Conservation (phyloP, 2,797 vertebrate species). For the Neostethus bicornis region DNA sequence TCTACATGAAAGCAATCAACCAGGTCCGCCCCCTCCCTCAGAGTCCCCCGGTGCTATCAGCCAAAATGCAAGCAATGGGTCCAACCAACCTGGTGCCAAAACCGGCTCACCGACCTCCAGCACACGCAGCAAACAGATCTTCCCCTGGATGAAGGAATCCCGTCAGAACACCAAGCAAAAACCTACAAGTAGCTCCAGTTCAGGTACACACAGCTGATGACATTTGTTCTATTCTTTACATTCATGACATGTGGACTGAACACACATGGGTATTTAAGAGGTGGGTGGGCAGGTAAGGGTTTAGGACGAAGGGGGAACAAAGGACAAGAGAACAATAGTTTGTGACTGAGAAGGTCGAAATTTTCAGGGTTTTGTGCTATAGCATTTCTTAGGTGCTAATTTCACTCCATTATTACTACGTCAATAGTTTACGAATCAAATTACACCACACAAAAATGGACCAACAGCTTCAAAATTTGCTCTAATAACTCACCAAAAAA, state of each 20-base stretch:
- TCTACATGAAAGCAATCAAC: constrained; percentile 82
- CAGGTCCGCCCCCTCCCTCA: constrained; percentile 78
- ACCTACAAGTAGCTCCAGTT: constrained; percentile 91
- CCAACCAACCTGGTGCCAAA: constrained; percentile 84
- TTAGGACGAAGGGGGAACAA: neutral
- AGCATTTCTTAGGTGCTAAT: constrained; percentile 15
- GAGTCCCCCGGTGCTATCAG: constrained; percentile 84
- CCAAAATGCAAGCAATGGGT: constrained; percentile 87
- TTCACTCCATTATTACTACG: constrained; percentile 1
- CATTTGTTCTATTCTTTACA: constrained; percentile 10
- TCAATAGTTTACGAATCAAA: constrained; percentile 7
- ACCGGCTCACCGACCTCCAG: constrained; percentile 86
- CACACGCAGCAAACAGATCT: constrained; percentile 92
- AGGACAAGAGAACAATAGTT: constrained; percentile 10
- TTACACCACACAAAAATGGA: no score
- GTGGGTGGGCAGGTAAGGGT: constrained; percentile 24
- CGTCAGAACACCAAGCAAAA: constrained; percentile 98
- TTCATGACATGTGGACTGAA: constrained; percentile 14
- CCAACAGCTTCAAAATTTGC: neutral
- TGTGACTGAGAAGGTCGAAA: constrained; percentile 5
- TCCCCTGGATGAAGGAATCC: constrained; percentile 99
- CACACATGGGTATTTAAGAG: neutral
- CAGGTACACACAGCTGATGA: constrained; percentile 83
- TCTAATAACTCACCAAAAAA: constrained; percentile 7
- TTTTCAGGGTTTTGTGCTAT: constrained; percentile 1